Evolutionary conservation across 2,797 vertebrate species (phyloP).

Genomic region (Takifugu ocellatus): DNA sequence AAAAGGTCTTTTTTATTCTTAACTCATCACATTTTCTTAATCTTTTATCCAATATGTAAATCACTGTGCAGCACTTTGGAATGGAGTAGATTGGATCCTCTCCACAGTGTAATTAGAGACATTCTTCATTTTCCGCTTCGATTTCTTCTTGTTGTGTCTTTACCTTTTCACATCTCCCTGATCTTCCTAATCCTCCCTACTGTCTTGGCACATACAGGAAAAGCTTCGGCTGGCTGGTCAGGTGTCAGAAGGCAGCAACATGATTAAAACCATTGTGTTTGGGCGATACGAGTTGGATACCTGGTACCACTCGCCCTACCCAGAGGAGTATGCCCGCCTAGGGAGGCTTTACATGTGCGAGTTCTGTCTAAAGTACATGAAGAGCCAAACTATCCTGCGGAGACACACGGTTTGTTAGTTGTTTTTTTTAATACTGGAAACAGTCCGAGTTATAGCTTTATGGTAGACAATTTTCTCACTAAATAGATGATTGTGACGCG

Average conservation of each 20-base stretch:
- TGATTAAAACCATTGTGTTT: conserved; percentile 95
- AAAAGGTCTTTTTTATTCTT: too few species aligned
- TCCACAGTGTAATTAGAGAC: conserved; percentile 5
- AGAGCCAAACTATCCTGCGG: conserved; percentile 94
- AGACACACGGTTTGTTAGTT: conserved; percentile 85
- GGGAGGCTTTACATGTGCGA: conserved; percentile 97
- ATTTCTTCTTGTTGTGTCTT: conserved; percentile 19
- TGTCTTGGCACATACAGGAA: conserved; percentile 73
- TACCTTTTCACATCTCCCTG: conserved; percentile 2
- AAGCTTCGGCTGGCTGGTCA: conserved; percentile 92
- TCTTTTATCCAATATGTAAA: too few species aligned
- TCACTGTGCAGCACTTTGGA: too few species aligned
- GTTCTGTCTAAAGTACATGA: conserved; percentile 98
- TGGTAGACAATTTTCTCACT: not conserved
- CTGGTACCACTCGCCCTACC: conserved; percentile 97
- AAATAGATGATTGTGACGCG: too few species aligned
- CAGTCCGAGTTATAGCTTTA: too few species aligned
- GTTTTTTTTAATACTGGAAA: not conserved
- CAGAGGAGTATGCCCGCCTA: conserved; percentile 92
- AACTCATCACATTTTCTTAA: too few species aligned
- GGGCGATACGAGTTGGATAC: conserved; percentile 94
- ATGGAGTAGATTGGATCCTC: conserved; percentile 8
- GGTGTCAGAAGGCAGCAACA: conserved; percentile 91
- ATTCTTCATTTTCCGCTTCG: conserved; percentile 15
- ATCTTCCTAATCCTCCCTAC: not conserved